These are phyloP conservation scores for Tapirus terrestris DNA, from an alignment of 2,113 vertebrate genomes.

Conservation along the genomic window DNA sequence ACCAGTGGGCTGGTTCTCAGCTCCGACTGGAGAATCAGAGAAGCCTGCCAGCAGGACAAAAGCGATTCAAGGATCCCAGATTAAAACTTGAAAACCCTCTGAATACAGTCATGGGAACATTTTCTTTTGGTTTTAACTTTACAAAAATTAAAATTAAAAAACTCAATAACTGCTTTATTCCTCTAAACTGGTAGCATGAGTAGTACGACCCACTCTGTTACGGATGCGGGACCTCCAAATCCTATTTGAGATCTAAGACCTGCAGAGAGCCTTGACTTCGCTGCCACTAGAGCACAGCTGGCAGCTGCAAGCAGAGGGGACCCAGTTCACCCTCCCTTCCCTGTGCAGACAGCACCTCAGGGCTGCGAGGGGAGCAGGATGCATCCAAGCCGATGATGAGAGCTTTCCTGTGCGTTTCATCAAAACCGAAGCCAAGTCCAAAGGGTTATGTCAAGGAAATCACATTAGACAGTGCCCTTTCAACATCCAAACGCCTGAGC, in stretches of 20 bases:
- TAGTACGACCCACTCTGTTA: neutral
- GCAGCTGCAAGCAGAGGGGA: constrained; percentile 55
- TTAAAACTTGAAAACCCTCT: neutral
- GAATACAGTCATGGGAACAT: neutral
- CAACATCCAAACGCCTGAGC: constrained; percentile 58
- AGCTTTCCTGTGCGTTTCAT: constrained; percentile 83
- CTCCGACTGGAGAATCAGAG: neutral
- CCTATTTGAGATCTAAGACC: neutral
- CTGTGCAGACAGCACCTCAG: neutral
- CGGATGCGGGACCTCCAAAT: neutral
- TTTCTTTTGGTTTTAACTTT: neutral
- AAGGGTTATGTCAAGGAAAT: constrained; percentile 82
- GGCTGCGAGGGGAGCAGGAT: constrained; percentile 10
- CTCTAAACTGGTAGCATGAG: neutral
- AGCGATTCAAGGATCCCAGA: neutral
- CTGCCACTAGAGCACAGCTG: neutral
- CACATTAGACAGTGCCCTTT: constrained; percentile 68
- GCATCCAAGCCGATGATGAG: constrained; percentile 77
- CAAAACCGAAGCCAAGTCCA: constrained; percentile 75
- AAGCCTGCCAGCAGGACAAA: neutral
- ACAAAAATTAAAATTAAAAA: neutral
- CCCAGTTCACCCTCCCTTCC: constrained; percentile 61
- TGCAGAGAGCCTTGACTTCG: neutral
- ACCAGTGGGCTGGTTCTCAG: neutral
- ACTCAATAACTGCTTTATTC: neutral